Base-by-base conservation (phyloP, 2,888 invertebrate species). In the Creontiades dilutus region DNA sequence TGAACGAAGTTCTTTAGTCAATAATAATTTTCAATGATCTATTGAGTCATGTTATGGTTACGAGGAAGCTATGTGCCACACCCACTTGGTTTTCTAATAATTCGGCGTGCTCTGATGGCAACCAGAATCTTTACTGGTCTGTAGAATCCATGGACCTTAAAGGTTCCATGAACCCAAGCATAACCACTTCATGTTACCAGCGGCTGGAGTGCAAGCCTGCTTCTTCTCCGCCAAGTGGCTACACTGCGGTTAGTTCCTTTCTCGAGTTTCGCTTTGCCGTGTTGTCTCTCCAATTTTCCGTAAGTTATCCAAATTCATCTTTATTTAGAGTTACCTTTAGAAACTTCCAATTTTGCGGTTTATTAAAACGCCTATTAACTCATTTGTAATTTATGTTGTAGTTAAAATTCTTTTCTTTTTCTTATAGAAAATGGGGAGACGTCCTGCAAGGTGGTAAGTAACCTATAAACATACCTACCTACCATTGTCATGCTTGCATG, bases 401-500 rank as follows among this genome's bases (percentile, higher is more conserved):
- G 13, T 68, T 57, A 27, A 37, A 14, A 12, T 11, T 81, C 81
- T 5, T 87, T 68, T 82, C 91, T 19, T 89, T 85, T 47, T 91
- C 91, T 90, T 91, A 95, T 93, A 94, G 94, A 96, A 95, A 93
- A 99, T 99, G 99, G 99, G 99, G 95, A 97, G 99, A 94, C 97
- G 99, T 94, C 99, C 99, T 94, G 99, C 99, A 93, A 97, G 99
- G 95, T 99, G 98, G 98, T 98, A 95, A 95, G 96, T 95, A 92
- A 85, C 85, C 85, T 61, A 57, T 68, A 57, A 14, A 57, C 57
- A 57, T 57, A 52, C 57, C n/a, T 37, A 37, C 37, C 37, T 37
- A 52, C 52, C 52, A 2, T 23, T 68, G 68, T 68, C 23, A 23
- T 68, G 23, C 61, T 12, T 11, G 23, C 68, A 23, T 68, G 68